Percentiles rank a stretch among this genome's conserved stretches.
Conservation (phyloP, 2,888 invertebrate species). For the Chloromyia formosa region DNA sequence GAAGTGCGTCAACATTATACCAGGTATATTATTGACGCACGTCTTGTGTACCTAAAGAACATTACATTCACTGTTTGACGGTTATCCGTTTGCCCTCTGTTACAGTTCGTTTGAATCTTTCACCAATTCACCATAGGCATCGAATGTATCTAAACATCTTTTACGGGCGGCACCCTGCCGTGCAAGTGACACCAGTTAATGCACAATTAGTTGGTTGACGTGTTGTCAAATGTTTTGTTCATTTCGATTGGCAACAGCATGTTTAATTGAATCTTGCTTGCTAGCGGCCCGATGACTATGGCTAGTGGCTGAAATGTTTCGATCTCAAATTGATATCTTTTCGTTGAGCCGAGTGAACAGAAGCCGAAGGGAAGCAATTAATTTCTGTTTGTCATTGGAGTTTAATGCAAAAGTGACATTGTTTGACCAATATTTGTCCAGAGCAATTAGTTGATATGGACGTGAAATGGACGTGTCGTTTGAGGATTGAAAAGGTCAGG, state of each 20-base stretch:
- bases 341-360: neutral
- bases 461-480: too few relatives aligned
- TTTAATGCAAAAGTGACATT: conserved; percentile 5
- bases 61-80: too few relatives aligned
- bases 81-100: neutral
- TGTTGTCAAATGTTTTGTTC: conserved; percentile 38
- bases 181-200: conserved; percentile 36
- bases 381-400: conserved; percentile 9
- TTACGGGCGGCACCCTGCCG: conserved; percentile 26
- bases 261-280: conserved; percentile 11
- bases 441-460: neutral
- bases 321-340: neutral
- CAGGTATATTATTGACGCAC: too few relatives aligned
- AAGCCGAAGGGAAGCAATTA: conserved; percentile 1
- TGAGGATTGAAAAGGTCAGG: too few relatives aligned
- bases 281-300: neutral
- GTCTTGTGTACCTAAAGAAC: too few relatives aligned
- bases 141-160: neutral
- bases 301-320: neutral
- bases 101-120: neutral
- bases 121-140: conserved; percentile 3
- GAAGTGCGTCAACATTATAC: conserved; percentile 14
- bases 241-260: conserved; percentile 3
- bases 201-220: conserved; percentile 37
- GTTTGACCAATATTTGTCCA: conserved; percentile 15